phyloP scores from a whole-genome alignment of 2,888 invertebrate species.

The Nudaria mundana region DNA sequence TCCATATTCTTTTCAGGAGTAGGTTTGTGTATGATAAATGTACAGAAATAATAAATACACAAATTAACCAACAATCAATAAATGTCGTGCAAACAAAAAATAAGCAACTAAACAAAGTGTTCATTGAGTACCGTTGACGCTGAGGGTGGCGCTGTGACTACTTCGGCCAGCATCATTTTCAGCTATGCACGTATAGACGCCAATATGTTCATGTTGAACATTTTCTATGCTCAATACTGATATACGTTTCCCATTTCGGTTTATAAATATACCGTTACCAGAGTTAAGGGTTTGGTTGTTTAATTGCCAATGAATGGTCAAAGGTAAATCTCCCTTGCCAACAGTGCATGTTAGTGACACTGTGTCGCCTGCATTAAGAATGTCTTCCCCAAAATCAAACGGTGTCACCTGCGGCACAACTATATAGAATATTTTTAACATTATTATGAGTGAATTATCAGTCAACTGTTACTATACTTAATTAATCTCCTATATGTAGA shows the following conservation, averaged over 20 bases:
- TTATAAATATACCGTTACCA: constrained; percentile 81
- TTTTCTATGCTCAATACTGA: constrained; percentile 85
- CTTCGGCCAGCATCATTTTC: constrained; percentile 84
- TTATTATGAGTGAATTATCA: constrained; percentile 12
- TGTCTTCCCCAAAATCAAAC: constrained; percentile 88
- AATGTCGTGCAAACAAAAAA: constrained; percentile 51
- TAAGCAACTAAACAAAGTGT: constrained; percentile 29
- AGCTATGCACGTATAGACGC: constrained; percentile 83
- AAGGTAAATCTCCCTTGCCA: constrained; percentile 86
- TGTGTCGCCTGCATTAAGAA: constrained; percentile 87
- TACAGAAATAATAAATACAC: constrained; percentile 20
- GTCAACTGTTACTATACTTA: background rate
- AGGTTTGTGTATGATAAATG: constrained; percentile 9
- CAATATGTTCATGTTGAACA: constrained; percentile 81
- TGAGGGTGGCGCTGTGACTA: constrained; percentile 83
- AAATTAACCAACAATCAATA: constrained; percentile 28
- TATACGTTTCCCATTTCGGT: constrained; percentile 83
- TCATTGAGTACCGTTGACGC: constrained; percentile 84
- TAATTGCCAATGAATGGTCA: constrained; percentile 86
- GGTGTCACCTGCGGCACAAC: constrained; percentile 90
- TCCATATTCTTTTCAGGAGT: background rate
- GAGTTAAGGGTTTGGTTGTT: constrained; percentile 79
- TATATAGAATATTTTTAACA: constrained; percentile 47
- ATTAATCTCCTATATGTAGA: background rate
- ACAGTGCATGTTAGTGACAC: constrained; percentile 86